These are phyloP conservation scores for Drosophila pseudoananassae DNA, from an alignment of 1,140 invertebrate genomes.

Conservation along the genomic window DNA sequence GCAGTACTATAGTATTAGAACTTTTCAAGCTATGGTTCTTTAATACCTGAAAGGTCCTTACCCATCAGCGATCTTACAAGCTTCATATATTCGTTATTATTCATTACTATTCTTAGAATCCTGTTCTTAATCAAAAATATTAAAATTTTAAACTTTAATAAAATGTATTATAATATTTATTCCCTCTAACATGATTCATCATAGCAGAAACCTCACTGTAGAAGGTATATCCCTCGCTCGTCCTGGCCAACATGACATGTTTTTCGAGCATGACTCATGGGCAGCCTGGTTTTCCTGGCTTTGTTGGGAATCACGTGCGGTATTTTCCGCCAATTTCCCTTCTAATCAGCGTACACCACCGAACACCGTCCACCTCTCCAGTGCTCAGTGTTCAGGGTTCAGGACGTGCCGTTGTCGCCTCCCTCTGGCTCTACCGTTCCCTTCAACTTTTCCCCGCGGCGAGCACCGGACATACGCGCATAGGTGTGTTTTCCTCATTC, in stretches of 20 bases:
- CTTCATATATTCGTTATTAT: too few species aligned
- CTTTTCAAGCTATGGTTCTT: too few species aligned
- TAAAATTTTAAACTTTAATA: too few species aligned
- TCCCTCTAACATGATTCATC: background rate
- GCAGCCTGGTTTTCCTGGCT: conserved; percentile 58
- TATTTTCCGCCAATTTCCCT: conserved; percentile 73
- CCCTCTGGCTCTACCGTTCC: conserved; percentile 6
- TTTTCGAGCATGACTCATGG: conserved; percentile 63
- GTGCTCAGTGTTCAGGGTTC: conserved; percentile 24
- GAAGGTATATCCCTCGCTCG: conserved; percentile 6
- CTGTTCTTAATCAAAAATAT: too few species aligned
- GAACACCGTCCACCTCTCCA: background rate
- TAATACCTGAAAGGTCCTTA: too few species aligned
- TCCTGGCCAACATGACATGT: conserved; percentile 38
- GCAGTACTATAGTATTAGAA: too few species aligned
- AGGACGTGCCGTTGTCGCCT: conserved; percentile 59
- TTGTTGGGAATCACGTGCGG: conserved; percentile 81
- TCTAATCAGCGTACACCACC: conserved; percentile 50
- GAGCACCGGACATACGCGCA: conserved; percentile 31
- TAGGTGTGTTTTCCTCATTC: conserved; percentile 54
- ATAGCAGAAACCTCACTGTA: conserved; percentile 21
- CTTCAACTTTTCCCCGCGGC: conserved; percentile 16
- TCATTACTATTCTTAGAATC: too few species aligned
- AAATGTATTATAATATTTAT: too few species aligned
- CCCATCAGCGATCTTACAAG: too few species aligned